Conservation (phyloP, 2,888 invertebrate genomes). For the Ceraclea dissimilis region DNA sequence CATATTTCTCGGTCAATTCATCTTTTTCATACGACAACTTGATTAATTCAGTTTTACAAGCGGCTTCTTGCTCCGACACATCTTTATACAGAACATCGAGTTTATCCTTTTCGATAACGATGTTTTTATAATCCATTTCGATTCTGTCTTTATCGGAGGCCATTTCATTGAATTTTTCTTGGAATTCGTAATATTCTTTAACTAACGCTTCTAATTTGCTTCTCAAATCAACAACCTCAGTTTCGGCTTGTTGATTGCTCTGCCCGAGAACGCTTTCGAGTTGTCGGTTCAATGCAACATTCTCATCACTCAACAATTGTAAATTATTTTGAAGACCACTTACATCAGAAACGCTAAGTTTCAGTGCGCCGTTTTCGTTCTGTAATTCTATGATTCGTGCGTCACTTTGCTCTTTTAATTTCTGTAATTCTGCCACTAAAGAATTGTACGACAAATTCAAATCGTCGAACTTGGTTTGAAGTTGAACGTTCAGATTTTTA, state of each 20-base stretch:
- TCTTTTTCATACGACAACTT: conserved; percentile 33
- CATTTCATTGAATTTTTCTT: conserved; percentile 20
- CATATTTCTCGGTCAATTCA: conserved; percentile 28
- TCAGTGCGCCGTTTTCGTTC: conserved; percentile 13
- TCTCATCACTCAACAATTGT: conserved; percentile 24
- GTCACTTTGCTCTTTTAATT: not conserved
- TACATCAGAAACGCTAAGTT: conserved; percentile 29
- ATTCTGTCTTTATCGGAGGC: conserved; percentile 15
- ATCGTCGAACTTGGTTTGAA: conserved; percentile 1
- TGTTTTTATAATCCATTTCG: conserved; percentile 12
- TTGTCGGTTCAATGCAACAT: conserved; percentile 27
- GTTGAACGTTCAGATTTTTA: conserved; percentile 1
- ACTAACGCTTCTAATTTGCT: conserved; percentile 19
- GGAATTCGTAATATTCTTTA: conserved; percentile 21
- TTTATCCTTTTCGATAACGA: conserved; percentile 22
- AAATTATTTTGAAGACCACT: conserved; percentile 27
- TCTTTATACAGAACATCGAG: conserved; percentile 22
- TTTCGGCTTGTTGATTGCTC: conserved; percentile 24
- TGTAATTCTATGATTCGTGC: not conserved
- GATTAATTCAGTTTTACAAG: conserved; percentile 18
- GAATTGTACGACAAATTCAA: conserved; percentile 1
- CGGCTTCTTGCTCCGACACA: conserved; percentile 15
- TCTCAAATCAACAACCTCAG: conserved; percentile 25
- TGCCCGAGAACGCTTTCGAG: conserved; percentile 27
- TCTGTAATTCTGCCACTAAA: not conserved